Base-by-base conservation (phyloP, 1,140 invertebrate genomes). In the Cardiocondyla obscurior region DNA sequence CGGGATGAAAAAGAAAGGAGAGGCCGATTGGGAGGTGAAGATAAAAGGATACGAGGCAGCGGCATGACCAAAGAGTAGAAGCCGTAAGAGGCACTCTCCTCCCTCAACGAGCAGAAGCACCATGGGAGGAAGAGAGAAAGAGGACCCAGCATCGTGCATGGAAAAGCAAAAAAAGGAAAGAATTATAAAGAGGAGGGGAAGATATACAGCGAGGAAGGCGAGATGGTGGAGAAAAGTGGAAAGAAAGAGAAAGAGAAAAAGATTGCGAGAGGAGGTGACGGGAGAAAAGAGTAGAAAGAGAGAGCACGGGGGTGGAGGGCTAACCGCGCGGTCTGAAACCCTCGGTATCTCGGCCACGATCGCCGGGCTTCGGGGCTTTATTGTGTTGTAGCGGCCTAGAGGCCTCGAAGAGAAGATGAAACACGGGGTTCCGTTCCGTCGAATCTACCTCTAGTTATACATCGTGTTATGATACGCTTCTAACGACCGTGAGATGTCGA, bases 21-120 rank as follows among this genome's bases (percentile, higher is more conserved):
- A 76, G 70, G 69, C 67, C 77, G 89, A 91, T 91, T 90, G 88
- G 88, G 70, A 88, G 88, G 90, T 88, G 87, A 88, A 90, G 89
- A 90, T 90, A 91, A 88, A 91, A 81, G 88, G 87, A 84, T 91
- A 88, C 85, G 86, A 89, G 88, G 82, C 82, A 86, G 90, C 90
- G 86, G 90, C 77, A 81, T 51, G 85, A 88, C 86, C 82, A 88
- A 90, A 91, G 90, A 90, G 88, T 89, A 89, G 87, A 86, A 91
- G 85, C 86, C 69, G 82, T 90, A 87, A 89, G 82, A 88, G 85
- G 73, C 82, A 83, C 62, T 82, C 74, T 82, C 42, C 82, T 88
- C 46, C 55, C 84, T 87, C 83, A 51, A 83, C 69, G 49, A 84
- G 60, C 65, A 82, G 62, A 82, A 81, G 84, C 55, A 25, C 39